These are phyloP conservation scores for Mycetomoellerius zeteki DNA, from an alignment of 1,140 invertebrate species.

Conservation along the genomic window DNA sequence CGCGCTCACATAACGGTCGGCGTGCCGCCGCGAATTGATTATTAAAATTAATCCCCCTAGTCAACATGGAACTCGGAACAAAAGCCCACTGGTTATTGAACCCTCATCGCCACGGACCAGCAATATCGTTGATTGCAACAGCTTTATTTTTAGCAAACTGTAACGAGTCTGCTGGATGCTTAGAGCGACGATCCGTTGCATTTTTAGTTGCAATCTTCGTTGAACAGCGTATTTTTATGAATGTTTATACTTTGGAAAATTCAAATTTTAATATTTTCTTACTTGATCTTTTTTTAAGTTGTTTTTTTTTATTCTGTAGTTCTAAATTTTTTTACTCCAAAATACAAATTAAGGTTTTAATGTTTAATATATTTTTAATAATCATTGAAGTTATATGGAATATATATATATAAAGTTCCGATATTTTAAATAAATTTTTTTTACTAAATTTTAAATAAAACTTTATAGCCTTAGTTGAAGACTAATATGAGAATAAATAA, in stretches of 20 bases:
- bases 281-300: too few species aligned
- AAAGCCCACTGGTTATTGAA: conserved; percentile 58
- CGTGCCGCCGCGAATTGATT: conserved; percentile 54
- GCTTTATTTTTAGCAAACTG: conserved; percentile 38
- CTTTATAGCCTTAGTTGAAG: too few species aligned
- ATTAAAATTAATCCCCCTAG: conserved; percentile 50
- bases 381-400: neutral
- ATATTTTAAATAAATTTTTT: neutral
- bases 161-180: neutral
- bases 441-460: neutral
- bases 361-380: neutral
- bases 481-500: too few species aligned
- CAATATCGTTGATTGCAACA: conserved; percentile 35
- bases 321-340: neutral
- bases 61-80: conserved; percentile 35
- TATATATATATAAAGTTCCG: neutral
- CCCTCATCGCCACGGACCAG: conserved; percentile 38
- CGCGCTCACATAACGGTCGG: conserved; percentile 34
- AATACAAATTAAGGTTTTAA: neutral
- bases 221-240: neutral
- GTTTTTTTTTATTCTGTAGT: neutral
- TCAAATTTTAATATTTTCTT: neutral
- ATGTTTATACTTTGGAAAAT: neutral
- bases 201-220: neutral
- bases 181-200: neutral